phyloP scores from a whole-genome alignment of 2,113 vertebrate species.

The Odontophorus gujanensis region DNA sequence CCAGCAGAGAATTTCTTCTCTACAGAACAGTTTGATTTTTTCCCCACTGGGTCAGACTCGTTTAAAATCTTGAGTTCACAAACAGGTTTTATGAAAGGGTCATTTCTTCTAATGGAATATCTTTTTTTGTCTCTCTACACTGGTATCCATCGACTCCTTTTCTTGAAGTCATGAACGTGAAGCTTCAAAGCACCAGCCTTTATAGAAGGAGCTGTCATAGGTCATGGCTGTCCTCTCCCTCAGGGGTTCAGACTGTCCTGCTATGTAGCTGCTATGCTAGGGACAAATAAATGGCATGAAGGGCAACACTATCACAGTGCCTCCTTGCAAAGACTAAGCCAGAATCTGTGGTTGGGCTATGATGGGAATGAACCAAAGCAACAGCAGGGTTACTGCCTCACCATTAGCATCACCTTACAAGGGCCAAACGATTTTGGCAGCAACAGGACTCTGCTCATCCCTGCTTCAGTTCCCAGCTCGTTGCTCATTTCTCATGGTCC shows the following conservation, averaged over 20 bases:
- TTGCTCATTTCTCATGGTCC: not conserved
- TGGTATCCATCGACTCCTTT: slow-evolving; percentile 36
- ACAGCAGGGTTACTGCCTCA: not conserved
- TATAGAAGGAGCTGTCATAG: slow-evolving; percentile 20
- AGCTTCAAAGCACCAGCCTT: slow-evolving; percentile 49
- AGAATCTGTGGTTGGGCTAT: not conserved
- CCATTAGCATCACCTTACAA: not conserved
- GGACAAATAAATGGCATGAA: not conserved
- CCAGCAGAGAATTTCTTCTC: slow-evolving; percentile 66
- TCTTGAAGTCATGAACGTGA: slow-evolving; percentile 40
- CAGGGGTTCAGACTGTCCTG: not conserved
- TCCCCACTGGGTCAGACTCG: slow-evolving; percentile 53
- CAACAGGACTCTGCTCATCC: not conserved
- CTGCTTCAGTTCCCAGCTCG: not conserved
- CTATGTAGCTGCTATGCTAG: not conserved
- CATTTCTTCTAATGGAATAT: slow-evolving; percentile 39
- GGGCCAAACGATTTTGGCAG: not conserved
- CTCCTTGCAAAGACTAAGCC: not conserved
- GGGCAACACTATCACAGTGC: not conserved
- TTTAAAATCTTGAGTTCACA: slow-evolving; percentile 65
- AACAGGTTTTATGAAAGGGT: slow-evolving; percentile 47
- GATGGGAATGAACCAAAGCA: not conserved
- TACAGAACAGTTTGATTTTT: slow-evolving; percentile 60
- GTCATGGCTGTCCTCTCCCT: slow-evolving; percentile 28
- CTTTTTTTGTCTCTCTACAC: slow-evolving; percentile 42